phyloP scores from a whole-genome alignment of 2,888 invertebrate species.

The Harpalus rufipes region DNA sequence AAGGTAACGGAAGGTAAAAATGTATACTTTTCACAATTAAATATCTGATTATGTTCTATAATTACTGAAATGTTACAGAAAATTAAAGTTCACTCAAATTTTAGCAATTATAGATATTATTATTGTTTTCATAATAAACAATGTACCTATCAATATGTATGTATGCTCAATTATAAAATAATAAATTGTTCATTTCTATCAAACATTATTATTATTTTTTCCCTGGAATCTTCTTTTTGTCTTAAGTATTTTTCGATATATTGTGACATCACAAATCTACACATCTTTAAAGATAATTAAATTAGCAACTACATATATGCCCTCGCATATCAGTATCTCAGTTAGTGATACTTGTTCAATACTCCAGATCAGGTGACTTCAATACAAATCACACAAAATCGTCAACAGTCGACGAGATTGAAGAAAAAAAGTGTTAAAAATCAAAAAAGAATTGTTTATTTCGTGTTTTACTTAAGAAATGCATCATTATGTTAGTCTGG shows the following conservation, averaged over 20 bases:
- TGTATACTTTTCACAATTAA: too few relatives aligned
- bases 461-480: conserved; percentile 7
- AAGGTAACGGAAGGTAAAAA: too few relatives aligned
- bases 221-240: not conserved
- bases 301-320: conserved; percentile 45
- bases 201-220: not conserved
- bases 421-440: too few relatives aligned
- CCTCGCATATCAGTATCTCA: conserved; percentile 3
- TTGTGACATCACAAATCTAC: conserved; percentile 28
- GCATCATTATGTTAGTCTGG: conserved; percentile 23
- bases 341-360: not conserved
- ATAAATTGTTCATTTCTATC: not conserved
- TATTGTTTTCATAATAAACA: too few relatives aligned
- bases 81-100: too few relatives aligned
- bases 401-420: not conserved
- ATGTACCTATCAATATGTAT: too few relatives aligned
- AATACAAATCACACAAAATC: not conserved
- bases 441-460: too few relatives aligned
- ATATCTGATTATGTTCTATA: too few relatives aligned
- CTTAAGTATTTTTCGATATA: not conserved
- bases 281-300: conserved; percentile 39
- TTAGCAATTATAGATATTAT: too few relatives aligned
- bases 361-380: not conserved
- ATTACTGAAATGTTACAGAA: too few relatives aligned
- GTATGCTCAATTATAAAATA: too few relatives aligned